Conservation (phyloP, 2,797 vertebrate genomes). For the Zalophus californianus region DNA sequence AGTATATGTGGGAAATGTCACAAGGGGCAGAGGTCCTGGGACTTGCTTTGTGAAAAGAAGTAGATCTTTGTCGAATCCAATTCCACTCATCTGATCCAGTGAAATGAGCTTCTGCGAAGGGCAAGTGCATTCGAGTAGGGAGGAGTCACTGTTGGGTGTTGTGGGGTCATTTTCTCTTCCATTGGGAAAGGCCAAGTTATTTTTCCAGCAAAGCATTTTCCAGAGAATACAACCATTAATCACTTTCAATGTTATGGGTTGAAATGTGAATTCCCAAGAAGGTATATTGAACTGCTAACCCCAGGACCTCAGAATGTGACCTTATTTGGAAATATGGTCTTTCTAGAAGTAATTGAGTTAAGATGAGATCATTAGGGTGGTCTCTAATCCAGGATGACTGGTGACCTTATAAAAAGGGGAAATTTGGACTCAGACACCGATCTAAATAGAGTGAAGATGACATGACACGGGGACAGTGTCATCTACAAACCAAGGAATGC, state of each 20-base stretch:
- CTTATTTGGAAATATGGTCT: neutral
- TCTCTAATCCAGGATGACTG: neutral
- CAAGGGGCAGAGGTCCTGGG: neutral
- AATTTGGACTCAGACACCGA: neutral
- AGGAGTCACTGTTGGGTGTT: too few relatives aligned
- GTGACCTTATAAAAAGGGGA: neutral
- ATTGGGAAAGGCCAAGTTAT: neutral
- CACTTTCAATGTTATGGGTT: neutral
- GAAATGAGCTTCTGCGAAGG: neutral
- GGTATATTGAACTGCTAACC: neutral
- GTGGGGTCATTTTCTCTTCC: neutral
- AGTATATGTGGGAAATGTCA: conserved; percentile 8
- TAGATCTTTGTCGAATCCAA: neutral
- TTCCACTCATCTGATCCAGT: neutral
- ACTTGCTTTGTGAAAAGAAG: neutral
- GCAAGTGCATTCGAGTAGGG: neutral
- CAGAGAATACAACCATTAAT: neutral
- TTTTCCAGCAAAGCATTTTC: neutral
- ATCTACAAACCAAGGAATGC: neutral
- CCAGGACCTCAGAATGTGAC: neutral
- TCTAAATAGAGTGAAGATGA: accelerated
- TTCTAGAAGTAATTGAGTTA: neutral
- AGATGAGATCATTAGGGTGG: neutral
- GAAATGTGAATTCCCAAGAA: neutral
- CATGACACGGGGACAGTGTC: neutral